These are phyloP conservation scores for Zaprionus tsacasi DNA, from an alignment of 1,140 invertebrate species.

Conservation along the genomic window DNA sequence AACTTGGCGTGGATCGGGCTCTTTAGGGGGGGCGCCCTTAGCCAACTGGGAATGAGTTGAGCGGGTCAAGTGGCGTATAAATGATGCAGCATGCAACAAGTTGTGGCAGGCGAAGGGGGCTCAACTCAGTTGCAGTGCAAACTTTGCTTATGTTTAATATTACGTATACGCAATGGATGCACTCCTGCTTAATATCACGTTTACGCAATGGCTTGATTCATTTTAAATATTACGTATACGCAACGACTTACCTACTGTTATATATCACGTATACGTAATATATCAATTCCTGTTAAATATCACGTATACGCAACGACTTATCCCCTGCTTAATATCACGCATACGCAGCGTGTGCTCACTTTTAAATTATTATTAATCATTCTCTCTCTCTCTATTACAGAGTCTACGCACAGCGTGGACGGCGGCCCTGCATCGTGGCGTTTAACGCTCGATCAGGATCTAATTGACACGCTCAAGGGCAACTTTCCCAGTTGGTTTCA, in stretches of 20 bases:
- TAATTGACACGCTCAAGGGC: constrained; percentile 94
- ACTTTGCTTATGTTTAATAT: background rate
- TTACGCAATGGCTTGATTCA: background rate
- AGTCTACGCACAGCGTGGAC: constrained; percentile 92
- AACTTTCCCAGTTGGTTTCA: constrained; percentile 97
- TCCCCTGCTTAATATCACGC: background rate
- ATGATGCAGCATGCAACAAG: constrained; percentile 7
- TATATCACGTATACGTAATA: constrained; percentile 22
- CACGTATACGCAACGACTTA: background rate
- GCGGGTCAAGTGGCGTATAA: constrained; percentile 18
- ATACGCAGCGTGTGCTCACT: constrained; percentile 2
- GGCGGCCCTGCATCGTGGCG: constrained; percentile 93
- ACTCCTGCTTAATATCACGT: background rate
- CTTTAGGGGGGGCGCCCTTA: background rate
- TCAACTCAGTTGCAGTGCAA: background rate
- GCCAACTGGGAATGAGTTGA: constrained; percentile 38
- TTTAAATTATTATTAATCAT: background rate
- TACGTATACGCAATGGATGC: background rate
- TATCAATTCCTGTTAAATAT: background rate
- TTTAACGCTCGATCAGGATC: constrained; percentile 94
- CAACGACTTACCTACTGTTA: background rate
- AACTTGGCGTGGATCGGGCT: background rate
- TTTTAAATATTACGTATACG: background rate
- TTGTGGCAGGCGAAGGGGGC: constrained; percentile 14
- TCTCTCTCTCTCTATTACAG: constrained; percentile 85